Conservation (phyloP, 1,140 invertebrate species). For the Stenopsyche tienmushanensis region DNA sequence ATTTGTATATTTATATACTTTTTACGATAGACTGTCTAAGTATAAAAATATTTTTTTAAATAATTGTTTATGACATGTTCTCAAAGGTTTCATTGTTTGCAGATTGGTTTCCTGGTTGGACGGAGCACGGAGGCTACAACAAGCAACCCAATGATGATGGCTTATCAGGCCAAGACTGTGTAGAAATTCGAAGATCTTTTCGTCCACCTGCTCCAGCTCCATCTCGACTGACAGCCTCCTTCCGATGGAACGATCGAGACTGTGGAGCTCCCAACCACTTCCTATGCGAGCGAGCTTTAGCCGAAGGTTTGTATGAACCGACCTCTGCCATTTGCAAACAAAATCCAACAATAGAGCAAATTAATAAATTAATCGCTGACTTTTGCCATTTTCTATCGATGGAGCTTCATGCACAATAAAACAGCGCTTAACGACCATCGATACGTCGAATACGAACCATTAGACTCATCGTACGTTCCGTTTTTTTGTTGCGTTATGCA, state of each 20-base stretch:
- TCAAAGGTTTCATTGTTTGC: constrained; percentile 32
- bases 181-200: constrained; percentile 69
- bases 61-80: no score
- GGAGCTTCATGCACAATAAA: not conserved
- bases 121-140: constrained; percentile 61
- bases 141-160: constrained; percentile 80
- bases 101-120: constrained; percentile 83
- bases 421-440: not conserved
- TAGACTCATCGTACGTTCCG: no score
- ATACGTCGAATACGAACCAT: not conserved
- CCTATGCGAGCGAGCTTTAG: constrained; percentile 65
- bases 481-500: no score
- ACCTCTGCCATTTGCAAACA: not conserved
- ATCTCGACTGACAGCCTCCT: constrained; percentile 51
- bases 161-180: constrained; percentile 73
- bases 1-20: no score
- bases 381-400: not conserved
- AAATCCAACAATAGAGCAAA: not conserved
- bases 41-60: no score
- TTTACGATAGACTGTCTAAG: no score
- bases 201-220: constrained; percentile 53
- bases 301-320: constrained; percentile 52
- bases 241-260: constrained; percentile 78
- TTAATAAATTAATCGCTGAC: not conserved
- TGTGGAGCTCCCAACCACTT: constrained; percentile 70